phyloP scores from a whole-genome alignment of 2,113 vertebrate genomes.

The Accipiter cooperii region DNA sequence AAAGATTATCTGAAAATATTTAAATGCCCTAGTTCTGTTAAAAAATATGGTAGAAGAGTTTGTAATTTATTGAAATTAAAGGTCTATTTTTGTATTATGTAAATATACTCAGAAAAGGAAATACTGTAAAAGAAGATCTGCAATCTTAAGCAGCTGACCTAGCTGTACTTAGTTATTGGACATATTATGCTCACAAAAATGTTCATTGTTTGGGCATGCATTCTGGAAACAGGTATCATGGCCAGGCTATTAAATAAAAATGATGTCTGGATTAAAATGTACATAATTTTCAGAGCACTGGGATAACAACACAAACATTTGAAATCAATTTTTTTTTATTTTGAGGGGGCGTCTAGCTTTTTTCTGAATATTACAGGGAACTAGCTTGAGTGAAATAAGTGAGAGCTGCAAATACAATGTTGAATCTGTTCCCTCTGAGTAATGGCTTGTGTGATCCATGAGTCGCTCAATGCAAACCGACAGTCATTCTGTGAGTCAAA shows the following conservation, averaged over 20 bases:
- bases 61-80: background rate
- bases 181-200: background rate
- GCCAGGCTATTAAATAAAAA: background rate
- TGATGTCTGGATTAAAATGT: background rate
- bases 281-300: background rate
- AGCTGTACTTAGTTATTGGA: background rate
- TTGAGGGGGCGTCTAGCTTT: background rate
- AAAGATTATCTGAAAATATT: background rate
- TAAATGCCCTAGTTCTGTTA: background rate
- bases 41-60: background rate
- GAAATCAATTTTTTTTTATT: background rate
- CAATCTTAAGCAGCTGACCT: background rate
- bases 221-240: background rate
- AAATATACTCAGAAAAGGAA: slow-evolving; percentile 3
- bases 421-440: background rate
- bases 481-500: background rate
- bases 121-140: background rate
- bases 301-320: background rate
- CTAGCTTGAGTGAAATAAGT: background rate
- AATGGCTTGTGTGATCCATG: background rate
- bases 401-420: background rate
- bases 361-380: background rate
- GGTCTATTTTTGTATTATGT: background rate
- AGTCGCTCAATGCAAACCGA: background rate
- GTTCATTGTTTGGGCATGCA: background rate